These are phyloP conservation scores for Stictocephala bisonia DNA, from an alignment of 2,888 invertebrate genomes.

Conservation along the genomic window DNA sequence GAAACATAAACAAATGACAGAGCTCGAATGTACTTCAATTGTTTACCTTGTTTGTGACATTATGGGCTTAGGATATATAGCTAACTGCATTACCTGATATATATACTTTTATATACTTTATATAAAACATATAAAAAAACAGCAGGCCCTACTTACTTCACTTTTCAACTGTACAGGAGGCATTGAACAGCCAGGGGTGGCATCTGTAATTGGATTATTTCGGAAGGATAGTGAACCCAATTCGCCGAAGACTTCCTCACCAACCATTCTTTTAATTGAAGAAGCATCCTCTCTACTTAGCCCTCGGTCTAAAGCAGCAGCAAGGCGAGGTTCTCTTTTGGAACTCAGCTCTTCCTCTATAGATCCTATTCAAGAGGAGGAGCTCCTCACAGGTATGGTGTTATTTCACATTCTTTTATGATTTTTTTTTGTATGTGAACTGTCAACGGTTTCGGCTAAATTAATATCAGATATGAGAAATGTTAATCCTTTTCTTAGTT, in stretches of 20 bases:
- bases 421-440: constrained; percentile 8
- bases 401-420: constrained; percentile 45
- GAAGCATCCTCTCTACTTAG: constrained; percentile 68
- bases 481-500: too few relatives aligned
- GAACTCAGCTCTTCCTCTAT: constrained; percentile 73
- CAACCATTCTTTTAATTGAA: constrained; percentile 72
- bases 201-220: constrained; percentile 90
- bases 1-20: too few relatives aligned
- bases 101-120: too few relatives aligned
- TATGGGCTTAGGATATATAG: too few relatives aligned
- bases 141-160: too few relatives aligned
- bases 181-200: constrained; percentile 85
- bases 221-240: constrained; percentile 76
- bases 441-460: too few relatives aligned
- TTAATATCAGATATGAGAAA: too few relatives aligned
- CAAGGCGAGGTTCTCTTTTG: constrained; percentile 82
- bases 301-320: constrained; percentile 70
- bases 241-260: constrained; percentile 56
- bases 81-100: too few relatives aligned
- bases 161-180: constrained; percentile 73
- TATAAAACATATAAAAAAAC: too few relatives aligned
- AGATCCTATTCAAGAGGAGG: constrained; percentile 80
- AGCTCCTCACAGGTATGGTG: constrained; percentile 61
- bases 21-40: too few relatives aligned
- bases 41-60: too few relatives aligned